A percentile compares a stretch with the other conserved stretches of the same genome.
These are phyloP conservation scores for Melieria crassipennis DNA, from an alignment of 2,888 invertebrate species.

Conservation along the genomic window DNA sequence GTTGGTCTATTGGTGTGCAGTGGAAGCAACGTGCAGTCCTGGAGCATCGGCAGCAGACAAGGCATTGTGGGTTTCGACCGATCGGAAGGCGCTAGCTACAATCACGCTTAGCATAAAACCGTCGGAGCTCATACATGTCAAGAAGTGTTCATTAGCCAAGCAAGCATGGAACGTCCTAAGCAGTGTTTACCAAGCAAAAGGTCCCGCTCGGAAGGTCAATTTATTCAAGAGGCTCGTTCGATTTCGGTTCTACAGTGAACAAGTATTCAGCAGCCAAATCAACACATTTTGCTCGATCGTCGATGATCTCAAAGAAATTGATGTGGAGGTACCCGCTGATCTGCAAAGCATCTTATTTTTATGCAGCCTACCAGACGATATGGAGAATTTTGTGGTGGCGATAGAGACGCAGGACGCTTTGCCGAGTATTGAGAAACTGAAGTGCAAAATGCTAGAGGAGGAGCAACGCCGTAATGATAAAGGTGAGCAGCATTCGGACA, in stretches of 20 bases:
- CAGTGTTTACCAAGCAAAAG: neutral
- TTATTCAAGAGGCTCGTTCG: conserved; percentile 5
- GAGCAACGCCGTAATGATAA: conserved; percentile 18
- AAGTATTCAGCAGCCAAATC: conserved; percentile 7
- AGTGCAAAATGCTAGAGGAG: conserved; percentile 19
- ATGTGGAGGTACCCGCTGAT: conserved; percentile 1
- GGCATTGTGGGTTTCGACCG: neutral
- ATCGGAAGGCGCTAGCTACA: conserved; percentile 11
- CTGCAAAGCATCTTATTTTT: conserved; percentile 8
- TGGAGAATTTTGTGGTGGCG: conserved; percentile 26
- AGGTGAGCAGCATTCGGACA: conserved; percentile 6
- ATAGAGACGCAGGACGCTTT: conserved; percentile 20
- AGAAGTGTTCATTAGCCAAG: neutral
- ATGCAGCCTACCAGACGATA: conserved; percentile 12
- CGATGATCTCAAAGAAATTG: conserved; percentile 2
- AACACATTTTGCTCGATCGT: conserved; percentile 16
- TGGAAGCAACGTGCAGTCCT: neutral
- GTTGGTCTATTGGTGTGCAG: neutral
- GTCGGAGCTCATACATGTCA: conserved; percentile 1
- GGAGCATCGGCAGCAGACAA: conserved; percentile 2
- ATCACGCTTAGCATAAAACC: neutral
- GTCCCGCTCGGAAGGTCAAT: conserved; percentile 8
- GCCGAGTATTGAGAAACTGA: neutral
- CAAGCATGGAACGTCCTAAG: conserved; percentile 2
- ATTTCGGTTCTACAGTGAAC: neutral